Conservation (phyloP, 1,140 invertebrate species). For the Trachelipus rathkii region DNA sequence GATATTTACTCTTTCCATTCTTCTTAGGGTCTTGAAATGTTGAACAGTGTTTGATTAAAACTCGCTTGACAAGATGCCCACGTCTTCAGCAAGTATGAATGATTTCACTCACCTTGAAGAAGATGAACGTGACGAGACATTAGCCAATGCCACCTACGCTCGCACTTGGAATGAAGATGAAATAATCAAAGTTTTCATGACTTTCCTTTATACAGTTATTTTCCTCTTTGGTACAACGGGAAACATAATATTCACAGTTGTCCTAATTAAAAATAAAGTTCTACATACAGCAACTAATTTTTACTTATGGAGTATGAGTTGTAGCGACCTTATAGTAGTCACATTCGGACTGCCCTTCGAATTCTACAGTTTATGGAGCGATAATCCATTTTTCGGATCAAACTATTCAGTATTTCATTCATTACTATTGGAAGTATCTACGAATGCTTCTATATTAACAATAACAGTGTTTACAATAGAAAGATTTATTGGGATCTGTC, state of each 20-base stretch:
- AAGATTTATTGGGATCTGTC: slow-evolving; percentile 89
- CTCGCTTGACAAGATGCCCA: too few species aligned
- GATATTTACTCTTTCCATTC: too few species aligned
- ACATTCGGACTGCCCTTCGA: background rate
- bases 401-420: background rate
- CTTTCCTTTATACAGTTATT: background rate
- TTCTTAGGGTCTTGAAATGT: too few species aligned
- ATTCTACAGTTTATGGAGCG: slow-evolving; percentile 1
- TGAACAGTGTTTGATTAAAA: too few species aligned
- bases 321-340: background rate
- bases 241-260: background rate
- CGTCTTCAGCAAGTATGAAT: too few species aligned
- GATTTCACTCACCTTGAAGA: too few species aligned
- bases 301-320: background rate
- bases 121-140: too few species aligned
- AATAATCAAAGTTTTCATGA: background rate
- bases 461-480: slow-evolving; percentile 93
- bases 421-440: slow-evolving; percentile 66
- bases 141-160: background rate
- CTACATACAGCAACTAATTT: background rate
- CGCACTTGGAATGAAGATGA: background rate
- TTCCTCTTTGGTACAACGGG: background rate
- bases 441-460: slow-evolving; percentile 87
- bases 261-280: background rate
- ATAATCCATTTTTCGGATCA: background rate